A percentile compares a stretch with the other conserved stretches of the same genome.
These are phyloP conservation scores for Clistopyga incitator DNA, from an alignment of 2,888 invertebrate species.

Conservation along the genomic window DNA sequence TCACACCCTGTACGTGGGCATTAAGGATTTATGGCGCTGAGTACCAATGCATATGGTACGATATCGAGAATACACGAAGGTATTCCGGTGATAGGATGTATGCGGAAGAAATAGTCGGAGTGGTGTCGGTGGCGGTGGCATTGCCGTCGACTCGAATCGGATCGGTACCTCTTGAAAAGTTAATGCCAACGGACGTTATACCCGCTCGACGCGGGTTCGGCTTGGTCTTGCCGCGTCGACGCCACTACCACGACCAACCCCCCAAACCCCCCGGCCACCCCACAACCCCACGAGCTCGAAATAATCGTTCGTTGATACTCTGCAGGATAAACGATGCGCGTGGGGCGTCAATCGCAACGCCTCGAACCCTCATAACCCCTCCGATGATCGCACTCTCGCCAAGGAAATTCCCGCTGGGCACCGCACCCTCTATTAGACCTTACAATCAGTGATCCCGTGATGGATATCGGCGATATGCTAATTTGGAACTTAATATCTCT, in stretches of 20 bases:
- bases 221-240: slow-evolving; percentile 10
- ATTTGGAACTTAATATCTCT: not conserved
- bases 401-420: slow-evolving; percentile 1
- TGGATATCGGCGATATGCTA: not conserved
- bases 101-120: not conserved
- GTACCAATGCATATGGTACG: not conserved
- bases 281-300: not conserved
- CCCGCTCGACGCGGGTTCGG: slow-evolving; percentile 72
- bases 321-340: slow-evolving; percentile 7
- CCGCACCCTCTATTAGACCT: not conserved
- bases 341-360: slow-evolving; percentile 12
- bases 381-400: not conserved
- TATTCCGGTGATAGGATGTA: not conserved
- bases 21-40: not conserved
- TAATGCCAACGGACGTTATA: slow-evolving; percentile 39
- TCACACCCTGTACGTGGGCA: not conserved
- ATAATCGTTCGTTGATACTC: slow-evolving; percentile 14
- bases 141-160: slow-evolving; percentile 38
- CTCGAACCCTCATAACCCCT: not conserved
- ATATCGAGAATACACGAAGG: not conserved
- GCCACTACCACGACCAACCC: not conserved
- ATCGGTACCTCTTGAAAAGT: slow-evolving; percentile 53
- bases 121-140: not conserved
- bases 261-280: too few species aligned
- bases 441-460: not conserved